These are phyloP conservation scores for Todus mexicanus DNA, from an alignment of 2,797 vertebrate genomes.

Conservation along the genomic window DNA sequence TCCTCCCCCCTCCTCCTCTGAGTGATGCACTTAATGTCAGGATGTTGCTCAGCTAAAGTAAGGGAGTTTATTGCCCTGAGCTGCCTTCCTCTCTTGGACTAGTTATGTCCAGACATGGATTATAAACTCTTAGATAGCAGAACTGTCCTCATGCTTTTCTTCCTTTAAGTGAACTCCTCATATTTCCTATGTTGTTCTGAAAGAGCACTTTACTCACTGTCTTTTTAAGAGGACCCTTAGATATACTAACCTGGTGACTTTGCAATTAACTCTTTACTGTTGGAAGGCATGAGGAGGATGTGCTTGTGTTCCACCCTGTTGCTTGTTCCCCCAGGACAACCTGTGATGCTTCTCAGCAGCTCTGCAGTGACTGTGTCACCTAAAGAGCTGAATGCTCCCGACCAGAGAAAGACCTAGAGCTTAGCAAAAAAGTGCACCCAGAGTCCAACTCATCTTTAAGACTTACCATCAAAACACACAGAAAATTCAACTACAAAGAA, in stretches of 20 bases:
- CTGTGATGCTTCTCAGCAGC: neutral
- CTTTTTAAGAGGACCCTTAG: neutral
- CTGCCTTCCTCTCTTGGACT: neutral
- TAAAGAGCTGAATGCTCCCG: neutral
- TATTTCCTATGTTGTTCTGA: neutral
- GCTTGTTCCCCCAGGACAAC: neutral
- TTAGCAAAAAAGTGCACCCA: neutral
- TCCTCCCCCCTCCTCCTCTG: neutral
- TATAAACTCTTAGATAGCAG: neutral
- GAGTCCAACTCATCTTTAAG: neutral
- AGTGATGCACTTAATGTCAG: fast-evolving
- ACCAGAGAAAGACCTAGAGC: neutral
- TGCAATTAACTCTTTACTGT: neutral
- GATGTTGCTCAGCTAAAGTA: neutral
- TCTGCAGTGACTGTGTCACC: neutral
- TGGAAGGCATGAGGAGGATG: fast-evolving
- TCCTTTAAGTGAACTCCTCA: neutral
- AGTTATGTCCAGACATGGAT: neutral
- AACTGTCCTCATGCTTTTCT: too few species aligned
- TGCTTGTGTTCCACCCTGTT: neutral
- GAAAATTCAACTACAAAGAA: neutral
- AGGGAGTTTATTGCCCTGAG: neutral
- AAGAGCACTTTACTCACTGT: neutral
- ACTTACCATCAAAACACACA: neutral
- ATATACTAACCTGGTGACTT: neutral